A percentile compares a stretch with the other conserved stretches of the same genome.
Conservation (phyloP, 2,888 invertebrate species). For the Oscheius sp. region DNA sequence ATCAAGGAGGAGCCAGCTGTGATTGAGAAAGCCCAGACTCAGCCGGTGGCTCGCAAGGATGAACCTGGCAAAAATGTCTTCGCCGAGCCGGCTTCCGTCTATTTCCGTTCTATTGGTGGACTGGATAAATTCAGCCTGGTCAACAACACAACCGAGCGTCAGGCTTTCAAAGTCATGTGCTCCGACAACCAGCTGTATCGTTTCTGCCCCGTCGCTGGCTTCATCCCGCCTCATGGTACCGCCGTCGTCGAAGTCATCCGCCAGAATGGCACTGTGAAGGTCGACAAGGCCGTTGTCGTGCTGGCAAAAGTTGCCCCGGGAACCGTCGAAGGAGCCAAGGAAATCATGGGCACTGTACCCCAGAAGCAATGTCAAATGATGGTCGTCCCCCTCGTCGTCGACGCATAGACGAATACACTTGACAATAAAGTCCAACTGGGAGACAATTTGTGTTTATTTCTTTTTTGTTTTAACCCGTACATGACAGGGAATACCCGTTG, state of each 20-base stretch:
- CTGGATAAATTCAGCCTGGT: constrained; percentile 37
- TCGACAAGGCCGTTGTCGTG: constrained; percentile 7
- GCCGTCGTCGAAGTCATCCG: constrained; percentile 4
- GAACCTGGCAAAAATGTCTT: background rate
- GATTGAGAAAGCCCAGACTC: background rate
- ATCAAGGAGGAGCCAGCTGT: background rate
- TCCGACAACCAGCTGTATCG: constrained; percentile 28
- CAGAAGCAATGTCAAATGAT: constrained; percentile 12
- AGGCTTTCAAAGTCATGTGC: constrained; percentile 47
- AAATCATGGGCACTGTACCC: background rate
- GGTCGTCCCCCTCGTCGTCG: constrained; percentile 26
- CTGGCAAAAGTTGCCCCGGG: background rate
- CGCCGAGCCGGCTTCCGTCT: background rate
- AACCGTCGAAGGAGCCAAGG: background rate
- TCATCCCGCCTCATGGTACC: background rate
- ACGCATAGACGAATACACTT: constrained; percentile 13
- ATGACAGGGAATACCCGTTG: too few relatives aligned
- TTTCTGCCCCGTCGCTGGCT: constrained; percentile 4
- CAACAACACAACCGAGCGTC: constrained; percentile 39
- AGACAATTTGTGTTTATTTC: too few relatives aligned
- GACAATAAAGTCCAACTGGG: too few relatives aligned
- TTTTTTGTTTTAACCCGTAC: too few relatives aligned
- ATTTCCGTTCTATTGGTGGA: constrained; percentile 38
- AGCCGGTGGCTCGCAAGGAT: background rate
- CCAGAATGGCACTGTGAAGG: constrained; percentile 23